Evolutionary conservation across 2,797 vertebrate species (phyloP), one percentile per base, ranked within the genome.

Genomic region (Ammospiza maritima): DNA sequence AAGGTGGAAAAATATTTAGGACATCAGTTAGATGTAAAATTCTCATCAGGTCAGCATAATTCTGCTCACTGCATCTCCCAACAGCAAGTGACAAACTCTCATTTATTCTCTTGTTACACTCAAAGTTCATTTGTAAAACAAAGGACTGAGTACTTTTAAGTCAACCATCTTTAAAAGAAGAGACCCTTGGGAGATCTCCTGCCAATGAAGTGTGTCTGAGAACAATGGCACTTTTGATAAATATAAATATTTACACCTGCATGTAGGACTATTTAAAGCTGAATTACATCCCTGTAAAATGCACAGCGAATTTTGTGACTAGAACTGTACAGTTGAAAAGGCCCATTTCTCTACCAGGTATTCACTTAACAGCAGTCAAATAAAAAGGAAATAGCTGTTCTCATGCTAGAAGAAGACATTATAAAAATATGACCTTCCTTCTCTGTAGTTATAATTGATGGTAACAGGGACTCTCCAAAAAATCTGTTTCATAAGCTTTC

Each of bases 281-380:
- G 56, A 81, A 92, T 70, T 87, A 89, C 32, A 82, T 27, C 16
- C 34, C 30, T 56, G 19, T 83, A 79, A 92, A 96, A 88, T 42
- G 42, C 21, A 83, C 22, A 60, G 40, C 0, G 0, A 60, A 20
- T 74, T 89, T 85, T 83, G 65, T 57, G 34, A 90, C 53, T 53
- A 71, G 36, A 88, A 85, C 19, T 40, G 30, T 62, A 82, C n/a
- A 20, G 18, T 61, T 78, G 73, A 79, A 66, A n/a, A 58, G 47
- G 27, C 56, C 51, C 73, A 11, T 34, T 88, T 71, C 79, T 85
- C 7, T 69, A 90, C 13, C 27, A 85, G 13, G 27, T 34, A 81
- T 42, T 93, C 74, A 74, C 44, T 77, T 54, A 80, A 83, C 79
- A 74, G n/a, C 47, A 65, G 15, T 45, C 61, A 80, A 27, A 76